Evolutionary conservation across 1,140 invertebrate genomes (phyloP).

Genomic region (Caenorhabditis remanei): DNA sequence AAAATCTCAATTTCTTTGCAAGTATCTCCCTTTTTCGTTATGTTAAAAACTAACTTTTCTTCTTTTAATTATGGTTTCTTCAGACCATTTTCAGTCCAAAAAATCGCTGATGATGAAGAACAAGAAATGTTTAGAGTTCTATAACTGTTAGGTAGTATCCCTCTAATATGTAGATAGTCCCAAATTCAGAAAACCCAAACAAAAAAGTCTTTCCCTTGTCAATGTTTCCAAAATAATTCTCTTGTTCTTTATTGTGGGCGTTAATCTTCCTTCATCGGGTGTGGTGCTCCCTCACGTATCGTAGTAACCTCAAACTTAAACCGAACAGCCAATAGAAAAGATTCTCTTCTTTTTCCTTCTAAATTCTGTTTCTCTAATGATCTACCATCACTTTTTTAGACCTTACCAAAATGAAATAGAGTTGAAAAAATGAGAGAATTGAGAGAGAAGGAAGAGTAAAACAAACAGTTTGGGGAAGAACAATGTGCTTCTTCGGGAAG

Average conservation of each 20-base stretch:
- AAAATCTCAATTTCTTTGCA: no score
- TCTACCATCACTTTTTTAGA: slow-evolving; percentile 51
- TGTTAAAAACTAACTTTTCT: no score
- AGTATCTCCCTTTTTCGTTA: no score
- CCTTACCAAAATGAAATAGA: background rate
- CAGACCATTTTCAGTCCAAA: no score
- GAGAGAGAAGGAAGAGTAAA: slow-evolving; percentile 29
- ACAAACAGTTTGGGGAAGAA: slow-evolving; percentile 27
- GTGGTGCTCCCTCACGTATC: background rate
- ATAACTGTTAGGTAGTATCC: no score
- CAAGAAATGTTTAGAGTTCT: no score
- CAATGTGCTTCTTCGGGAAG: slow-evolving; percentile 31
- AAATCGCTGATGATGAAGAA: no score
- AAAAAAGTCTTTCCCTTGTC: background rate
- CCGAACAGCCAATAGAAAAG: slow-evolving; percentile 35
- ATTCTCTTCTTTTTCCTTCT: background rate
- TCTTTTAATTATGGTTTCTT: no score
- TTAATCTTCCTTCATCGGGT: background rate
- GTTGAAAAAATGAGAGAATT: background rate
- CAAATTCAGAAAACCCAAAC: background rate
- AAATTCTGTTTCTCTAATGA: slow-evolving; percentile 18
- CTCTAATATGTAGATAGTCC: no score
- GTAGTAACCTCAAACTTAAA: slow-evolving; percentile 37
- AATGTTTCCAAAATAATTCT: background rate
- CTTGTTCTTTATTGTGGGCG: background rate